Conservation (phyloP, 2,113 vertebrate genomes). For the Tangachromis dhanisi region DNA sequence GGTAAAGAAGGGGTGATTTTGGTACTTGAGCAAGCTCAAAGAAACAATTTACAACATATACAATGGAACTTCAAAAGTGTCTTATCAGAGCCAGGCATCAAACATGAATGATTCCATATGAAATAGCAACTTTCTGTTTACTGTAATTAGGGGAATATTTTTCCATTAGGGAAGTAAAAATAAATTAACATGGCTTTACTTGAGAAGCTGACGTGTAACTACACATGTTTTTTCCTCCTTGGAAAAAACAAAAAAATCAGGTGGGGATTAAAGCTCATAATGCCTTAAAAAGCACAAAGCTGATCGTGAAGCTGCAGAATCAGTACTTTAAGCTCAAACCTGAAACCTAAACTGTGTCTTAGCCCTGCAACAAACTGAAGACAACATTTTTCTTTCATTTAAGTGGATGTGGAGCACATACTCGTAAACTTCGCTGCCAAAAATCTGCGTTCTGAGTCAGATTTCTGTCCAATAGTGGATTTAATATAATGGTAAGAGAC, state of each 20-base stretch:
- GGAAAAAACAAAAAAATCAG: background rate
- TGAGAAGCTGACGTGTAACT: constrained; percentile 51
- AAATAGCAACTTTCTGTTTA: constrained; percentile 79
- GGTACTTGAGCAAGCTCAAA: constrained; percentile 74
- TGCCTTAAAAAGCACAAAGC: background rate
- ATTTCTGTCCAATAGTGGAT: background rate
- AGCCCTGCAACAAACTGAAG: fast-evolving
- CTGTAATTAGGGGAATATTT: constrained; percentile 78
- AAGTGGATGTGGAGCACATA: background rate
- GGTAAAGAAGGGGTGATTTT: constrained; percentile 73
- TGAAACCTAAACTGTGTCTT: background rate
- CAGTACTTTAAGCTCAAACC: background rate
- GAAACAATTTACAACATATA: constrained; percentile 76
- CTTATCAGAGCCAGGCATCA: constrained; percentile 77
- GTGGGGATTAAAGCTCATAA: background rate
- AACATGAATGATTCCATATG: constrained; percentile 81
- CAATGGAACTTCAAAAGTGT: constrained; percentile 78
- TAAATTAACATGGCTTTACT: constrained; percentile 69
- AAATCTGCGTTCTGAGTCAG: background rate
- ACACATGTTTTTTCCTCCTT: background rate
- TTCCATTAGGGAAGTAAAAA: constrained; percentile 77
- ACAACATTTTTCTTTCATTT: background rate
- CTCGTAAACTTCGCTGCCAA: background rate
- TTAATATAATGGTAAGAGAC: fast-evolving
- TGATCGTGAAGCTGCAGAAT: background rate